These are phyloP conservation scores for Corythucha ciliata DNA, from an alignment of 2,888 invertebrate genomes.

Conservation along the genomic window DNA sequence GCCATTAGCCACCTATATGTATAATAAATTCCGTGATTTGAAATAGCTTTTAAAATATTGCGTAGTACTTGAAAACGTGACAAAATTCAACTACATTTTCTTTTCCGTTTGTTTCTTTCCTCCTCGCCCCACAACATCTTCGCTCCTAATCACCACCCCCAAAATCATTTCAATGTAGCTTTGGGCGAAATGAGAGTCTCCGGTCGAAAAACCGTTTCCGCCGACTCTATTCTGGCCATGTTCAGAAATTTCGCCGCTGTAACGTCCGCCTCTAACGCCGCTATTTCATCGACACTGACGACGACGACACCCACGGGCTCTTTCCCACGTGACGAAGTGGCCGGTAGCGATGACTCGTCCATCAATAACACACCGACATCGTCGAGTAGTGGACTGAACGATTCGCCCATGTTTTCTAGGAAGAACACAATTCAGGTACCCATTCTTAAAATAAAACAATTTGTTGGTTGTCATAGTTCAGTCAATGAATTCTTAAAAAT, in stretches of 20 bases:
- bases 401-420: slow-evolving; percentile 46
- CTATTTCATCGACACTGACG: slow-evolving; percentile 55
- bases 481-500: no score
- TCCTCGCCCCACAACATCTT: no score
- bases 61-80: no score
- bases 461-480: background rate
- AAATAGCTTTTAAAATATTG: no score
- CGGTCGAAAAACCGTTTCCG: slow-evolving; percentile 39
- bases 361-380: slow-evolving; percentile 48
- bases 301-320: slow-evolving; percentile 61
- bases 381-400: slow-evolving; percentile 49
- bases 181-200: no score
- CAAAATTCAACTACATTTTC: no score
- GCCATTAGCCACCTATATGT: no score
- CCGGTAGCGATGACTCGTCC: slow-evolving; percentile 56
- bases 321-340: slow-evolving; percentile 55
- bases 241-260: slow-evolving; percentile 62
- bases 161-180: no score
- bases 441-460: slow-evolving; percentile 1
- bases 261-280: slow-evolving; percentile 46
- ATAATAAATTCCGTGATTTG: no score
- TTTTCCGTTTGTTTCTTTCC: no score
- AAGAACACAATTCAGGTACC: slow-evolving; percentile 39
- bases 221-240: slow-evolving; percentile 71
- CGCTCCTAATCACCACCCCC: no score